Percentiles rank a stretch among this genome's conserved stretches.
Evolutionary conservation across 2,113 vertebrate genomes (phyloP).

Genomic region (Strix aluco): DNA sequence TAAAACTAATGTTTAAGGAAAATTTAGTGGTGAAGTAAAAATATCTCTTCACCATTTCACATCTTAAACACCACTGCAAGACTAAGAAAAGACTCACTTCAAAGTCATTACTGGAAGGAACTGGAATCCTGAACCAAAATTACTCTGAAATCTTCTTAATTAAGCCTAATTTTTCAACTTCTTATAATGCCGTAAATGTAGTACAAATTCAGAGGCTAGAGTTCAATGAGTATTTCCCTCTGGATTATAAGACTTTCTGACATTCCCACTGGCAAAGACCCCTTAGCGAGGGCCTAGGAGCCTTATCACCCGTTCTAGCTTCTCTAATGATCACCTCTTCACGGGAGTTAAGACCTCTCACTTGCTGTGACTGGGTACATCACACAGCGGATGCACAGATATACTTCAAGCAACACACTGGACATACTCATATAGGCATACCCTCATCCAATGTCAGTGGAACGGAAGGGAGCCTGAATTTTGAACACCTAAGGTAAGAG

Average conservation of each 20-base stretch:
- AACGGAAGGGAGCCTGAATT: not conserved
- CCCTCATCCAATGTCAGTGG: not conserved
- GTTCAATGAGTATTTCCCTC: not conserved
- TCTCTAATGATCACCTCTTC: not conserved
- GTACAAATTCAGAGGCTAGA: not conserved
- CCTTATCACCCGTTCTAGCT: not conserved
- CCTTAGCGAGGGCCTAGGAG: not conserved
- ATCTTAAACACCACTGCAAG: not conserved
- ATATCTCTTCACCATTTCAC: not conserved
- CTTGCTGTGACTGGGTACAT: not conserved
- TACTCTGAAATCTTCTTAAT: not conserved
- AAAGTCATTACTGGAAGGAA: not conserved
- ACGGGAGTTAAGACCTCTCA: not conserved
- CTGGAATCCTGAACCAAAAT: not conserved
- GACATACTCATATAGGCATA: not conserved
- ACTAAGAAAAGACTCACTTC: not conserved
- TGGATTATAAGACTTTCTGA: not conserved
- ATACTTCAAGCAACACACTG: not conserved
- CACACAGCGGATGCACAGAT: not conserved
- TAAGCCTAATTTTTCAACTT: not conserved
- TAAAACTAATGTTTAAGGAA: not conserved
- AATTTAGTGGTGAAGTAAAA: not conserved
- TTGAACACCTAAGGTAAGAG: not conserved
- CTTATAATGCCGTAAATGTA: not conserved
- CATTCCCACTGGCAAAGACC: not conserved